Conservation (phyloP, 1,140 invertebrate species). For the Leptopilina boulardi region DNA sequence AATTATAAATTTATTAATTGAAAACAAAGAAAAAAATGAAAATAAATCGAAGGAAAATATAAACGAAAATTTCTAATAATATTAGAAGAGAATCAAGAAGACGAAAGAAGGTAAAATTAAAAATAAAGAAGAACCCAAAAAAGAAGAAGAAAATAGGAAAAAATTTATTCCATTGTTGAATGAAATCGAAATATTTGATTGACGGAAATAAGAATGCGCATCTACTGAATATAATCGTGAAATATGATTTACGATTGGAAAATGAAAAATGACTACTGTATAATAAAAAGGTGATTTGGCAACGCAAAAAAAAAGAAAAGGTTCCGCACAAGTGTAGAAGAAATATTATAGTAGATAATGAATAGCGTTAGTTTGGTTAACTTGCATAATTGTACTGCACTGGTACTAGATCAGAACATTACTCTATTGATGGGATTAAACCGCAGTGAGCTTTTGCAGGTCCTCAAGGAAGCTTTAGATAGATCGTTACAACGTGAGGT, state of each 20-base stretch:
- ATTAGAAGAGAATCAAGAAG: no score
- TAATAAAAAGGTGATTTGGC: not conserved
- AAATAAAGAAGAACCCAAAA: no score
- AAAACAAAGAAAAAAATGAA: no score
- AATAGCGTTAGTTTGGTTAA: slow-evolving; percentile 43
- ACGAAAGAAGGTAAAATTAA: no score
- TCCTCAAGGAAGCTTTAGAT: slow-evolving; percentile 52
- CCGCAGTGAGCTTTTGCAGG: slow-evolving; percentile 52
- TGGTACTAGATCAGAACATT: slow-evolving; percentile 53
- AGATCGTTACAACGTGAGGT: slow-evolving; percentile 50
- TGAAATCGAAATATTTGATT: no score
- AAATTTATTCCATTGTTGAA: no score
- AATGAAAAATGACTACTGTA: not conserved
- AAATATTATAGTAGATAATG: slow-evolving; percentile 57
- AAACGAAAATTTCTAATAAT: no score
- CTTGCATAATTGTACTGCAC: slow-evolving; percentile 64
- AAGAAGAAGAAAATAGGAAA: no score
- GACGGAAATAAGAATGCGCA: not conserved
- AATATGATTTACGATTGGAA: no score
- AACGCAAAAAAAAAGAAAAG: not conserved
- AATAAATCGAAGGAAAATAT: no score
- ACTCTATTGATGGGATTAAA: slow-evolving; percentile 53
- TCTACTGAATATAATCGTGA: no score
- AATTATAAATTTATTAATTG: not conserved
- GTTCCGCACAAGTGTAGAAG: not conserved